Conservation (phyloP, 2,113 vertebrate genomes). For the Madoqua kirkii region DNA sequence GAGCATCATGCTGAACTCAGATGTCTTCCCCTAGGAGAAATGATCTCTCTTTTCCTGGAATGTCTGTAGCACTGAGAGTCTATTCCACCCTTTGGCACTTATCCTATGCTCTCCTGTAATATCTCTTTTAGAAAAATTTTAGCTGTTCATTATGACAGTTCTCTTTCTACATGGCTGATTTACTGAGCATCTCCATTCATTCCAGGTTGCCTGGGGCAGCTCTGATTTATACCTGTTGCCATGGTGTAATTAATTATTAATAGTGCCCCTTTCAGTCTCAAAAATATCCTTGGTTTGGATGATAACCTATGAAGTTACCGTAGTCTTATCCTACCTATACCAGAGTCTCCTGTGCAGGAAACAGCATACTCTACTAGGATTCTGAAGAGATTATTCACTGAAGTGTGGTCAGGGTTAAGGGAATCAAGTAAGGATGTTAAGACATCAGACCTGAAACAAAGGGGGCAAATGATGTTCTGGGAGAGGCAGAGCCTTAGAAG, state of each 20-base stretch:
- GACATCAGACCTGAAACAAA: background rate
- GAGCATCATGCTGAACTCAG: slow-evolving; percentile 6
- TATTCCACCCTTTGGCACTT: slow-evolving; percentile 36
- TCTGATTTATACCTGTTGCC: background rate
- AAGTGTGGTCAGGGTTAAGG: background rate
- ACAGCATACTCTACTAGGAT: background rate
- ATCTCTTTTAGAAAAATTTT: slow-evolving; percentile 43
- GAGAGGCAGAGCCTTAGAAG: background rate
- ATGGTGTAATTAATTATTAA: background rate
- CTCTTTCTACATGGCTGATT: slow-evolving; percentile 22
- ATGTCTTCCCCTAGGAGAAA: slow-evolving; percentile 47
- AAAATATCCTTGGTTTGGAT: background rate
- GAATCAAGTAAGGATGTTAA: background rate
- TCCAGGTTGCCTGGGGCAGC: background rate
- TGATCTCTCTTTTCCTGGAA: slow-evolving; percentile 48
- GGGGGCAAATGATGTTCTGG: background rate
- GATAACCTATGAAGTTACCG: background rate
- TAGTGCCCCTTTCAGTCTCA: background rate
- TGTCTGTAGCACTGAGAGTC: background rate
- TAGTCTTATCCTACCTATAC: background rate
- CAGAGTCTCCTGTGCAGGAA: background rate
- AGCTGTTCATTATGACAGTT: slow-evolving; percentile 24
- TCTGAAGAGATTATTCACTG: background rate
- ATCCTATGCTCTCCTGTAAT: slow-evolving; percentile 1
- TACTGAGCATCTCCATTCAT: background rate